These are phyloP conservation scores for Erebia epiphron DNA, from an alignment of 2,888 invertebrate genomes.

Conservation along the genomic window DNA sequence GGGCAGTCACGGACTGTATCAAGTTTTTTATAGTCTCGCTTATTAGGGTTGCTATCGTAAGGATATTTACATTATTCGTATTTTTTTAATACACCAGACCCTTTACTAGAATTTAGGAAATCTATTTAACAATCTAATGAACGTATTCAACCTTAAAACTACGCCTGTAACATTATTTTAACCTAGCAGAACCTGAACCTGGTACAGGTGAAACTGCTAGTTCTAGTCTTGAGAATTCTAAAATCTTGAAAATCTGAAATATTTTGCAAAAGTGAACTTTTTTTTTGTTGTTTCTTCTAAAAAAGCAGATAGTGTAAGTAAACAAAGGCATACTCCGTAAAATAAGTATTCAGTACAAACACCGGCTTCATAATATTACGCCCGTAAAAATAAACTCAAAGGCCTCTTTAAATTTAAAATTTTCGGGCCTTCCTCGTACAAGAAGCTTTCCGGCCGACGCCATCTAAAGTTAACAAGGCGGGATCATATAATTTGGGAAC, in stretches of 20 bases:
- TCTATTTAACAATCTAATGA: background rate
- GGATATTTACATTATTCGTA: background rate
- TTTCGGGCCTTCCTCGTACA: slow-evolving; percentile 27
- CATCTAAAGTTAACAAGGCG: slow-evolving; percentile 56
- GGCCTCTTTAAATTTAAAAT: slow-evolving; percentile 37
- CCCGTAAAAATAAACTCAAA: slow-evolving; percentile 38
- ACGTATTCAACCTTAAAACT: background rate
- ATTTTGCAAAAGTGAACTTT: too few relatives aligned
- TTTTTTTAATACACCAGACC: background rate
- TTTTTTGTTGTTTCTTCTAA: background rate
- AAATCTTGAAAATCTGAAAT: too few relatives aligned
- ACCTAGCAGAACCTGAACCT: background rate
- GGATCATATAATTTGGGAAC: slow-evolving; percentile 69
- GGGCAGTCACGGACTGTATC: slow-evolving; percentile 61
- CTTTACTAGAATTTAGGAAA: background rate
- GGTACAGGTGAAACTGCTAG: too few relatives aligned
- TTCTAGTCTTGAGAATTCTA: too few relatives aligned
- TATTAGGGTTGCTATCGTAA: slow-evolving; percentile 14
- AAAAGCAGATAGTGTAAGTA: background rate
- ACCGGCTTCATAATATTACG: slow-evolving; percentile 15
- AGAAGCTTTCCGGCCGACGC: slow-evolving; percentile 39
- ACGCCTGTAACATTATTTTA: background rate
- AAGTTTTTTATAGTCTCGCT: slow-evolving; percentile 50
- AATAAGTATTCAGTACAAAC: background rate
- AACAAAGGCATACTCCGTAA: background rate